Percentiles rank a stretch among this genome's conserved stretches.
These are phyloP conservation scores for Willowsia nigromaculata DNA, from an alignment of 2,888 invertebrate genomes.

Conservation along the genomic window DNA sequence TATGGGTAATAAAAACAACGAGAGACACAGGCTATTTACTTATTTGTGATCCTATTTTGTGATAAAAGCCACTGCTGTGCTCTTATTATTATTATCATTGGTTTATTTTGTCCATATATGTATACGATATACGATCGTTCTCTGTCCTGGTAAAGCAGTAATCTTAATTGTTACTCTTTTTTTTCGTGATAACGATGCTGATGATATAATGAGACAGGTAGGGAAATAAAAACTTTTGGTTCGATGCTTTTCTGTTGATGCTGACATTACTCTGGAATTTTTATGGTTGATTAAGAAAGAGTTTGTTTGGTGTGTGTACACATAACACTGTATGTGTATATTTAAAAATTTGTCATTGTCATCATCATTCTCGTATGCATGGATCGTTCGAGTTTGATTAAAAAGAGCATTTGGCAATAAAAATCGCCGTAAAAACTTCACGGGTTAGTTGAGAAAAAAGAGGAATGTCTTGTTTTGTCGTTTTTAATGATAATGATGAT, in stretches of 20 bases:
- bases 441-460: slow-evolving; percentile 37
- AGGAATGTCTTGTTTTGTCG: slow-evolving; percentile 45
- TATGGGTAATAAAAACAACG: slow-evolving; percentile 33
- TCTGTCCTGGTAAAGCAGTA: background rate
- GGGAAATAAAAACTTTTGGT: slow-evolving; percentile 8
- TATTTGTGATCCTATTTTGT: slow-evolving; percentile 39
- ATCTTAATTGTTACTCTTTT: slow-evolving; percentile 26
- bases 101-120: slow-evolving; percentile 39
- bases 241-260: background rate
- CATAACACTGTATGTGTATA: background rate
- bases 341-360: slow-evolving; percentile 41
- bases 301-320: background rate
- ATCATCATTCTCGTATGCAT: slow-evolving; percentile 21
- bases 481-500: slow-evolving; percentile 51
- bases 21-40: slow-evolving; percentile 3
- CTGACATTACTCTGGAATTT: slow-evolving; percentile 47
- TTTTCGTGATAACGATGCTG: background rate
- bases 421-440: slow-evolving; percentile 53
- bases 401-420: slow-evolving; percentile 55
- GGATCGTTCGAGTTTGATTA: slow-evolving; percentile 39
- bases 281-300: slow-evolving; percentile 42
- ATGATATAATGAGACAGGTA: slow-evolving; percentile 50
- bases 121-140: too few species aligned
- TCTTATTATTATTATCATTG: slow-evolving; percentile 3
- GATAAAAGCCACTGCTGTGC: slow-evolving; percentile 19